Evolutionary conservation across 1,140 invertebrate species (phyloP).

Genomic region (Drosophila nebulosa): DNA sequence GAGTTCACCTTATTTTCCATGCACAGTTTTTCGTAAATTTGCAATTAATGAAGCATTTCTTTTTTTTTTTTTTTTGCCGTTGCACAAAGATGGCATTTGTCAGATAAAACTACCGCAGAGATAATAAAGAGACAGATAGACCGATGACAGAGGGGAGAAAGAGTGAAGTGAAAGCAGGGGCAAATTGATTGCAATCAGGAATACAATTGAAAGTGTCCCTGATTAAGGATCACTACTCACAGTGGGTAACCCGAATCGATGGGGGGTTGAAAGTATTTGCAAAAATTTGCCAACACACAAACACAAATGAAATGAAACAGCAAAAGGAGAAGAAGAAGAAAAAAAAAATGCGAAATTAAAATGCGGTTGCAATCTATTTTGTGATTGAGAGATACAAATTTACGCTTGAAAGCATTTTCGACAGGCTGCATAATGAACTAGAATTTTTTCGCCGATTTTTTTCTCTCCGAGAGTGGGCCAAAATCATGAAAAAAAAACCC

Average conservation of each 20-base stretch:
- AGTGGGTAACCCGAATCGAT: conserved; percentile 1
- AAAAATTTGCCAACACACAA: conserved; percentile 3
- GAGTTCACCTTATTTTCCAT: conserved; percentile 27
- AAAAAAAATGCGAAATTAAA: conserved; percentile 13
- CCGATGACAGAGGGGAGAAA: background rate
- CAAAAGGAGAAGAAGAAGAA: too few species aligned
- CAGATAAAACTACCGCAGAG: conserved; percentile 56
- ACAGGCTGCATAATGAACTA: conserved; percentile 54
- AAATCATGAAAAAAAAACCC: conserved; percentile 10
- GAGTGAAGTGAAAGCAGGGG: background rate
- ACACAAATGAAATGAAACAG: background rate
- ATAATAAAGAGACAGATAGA: conserved; percentile 39
- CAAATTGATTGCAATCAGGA: conserved; percentile 63
- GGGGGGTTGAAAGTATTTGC: conserved; percentile 40
- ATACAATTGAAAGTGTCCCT: conserved; percentile 30
- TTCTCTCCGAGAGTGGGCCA: conserved; percentile 36
- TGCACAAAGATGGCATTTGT: conserved; percentile 37
- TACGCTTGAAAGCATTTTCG: conserved; percentile 47
- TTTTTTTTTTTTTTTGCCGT: conserved; percentile 6
- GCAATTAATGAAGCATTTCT: conserved; percentile 70
- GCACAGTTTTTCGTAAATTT: conserved; percentile 30
- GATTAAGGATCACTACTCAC: conserved; percentile 45
- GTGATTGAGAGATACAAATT: conserved; percentile 45
- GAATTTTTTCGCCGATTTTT: conserved; percentile 33
- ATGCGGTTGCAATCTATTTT: conserved; percentile 37